Evolutionary conservation across 2,113 vertebrate genomes (phyloP).

Genomic region (Pholis gunnellus): DNA sequence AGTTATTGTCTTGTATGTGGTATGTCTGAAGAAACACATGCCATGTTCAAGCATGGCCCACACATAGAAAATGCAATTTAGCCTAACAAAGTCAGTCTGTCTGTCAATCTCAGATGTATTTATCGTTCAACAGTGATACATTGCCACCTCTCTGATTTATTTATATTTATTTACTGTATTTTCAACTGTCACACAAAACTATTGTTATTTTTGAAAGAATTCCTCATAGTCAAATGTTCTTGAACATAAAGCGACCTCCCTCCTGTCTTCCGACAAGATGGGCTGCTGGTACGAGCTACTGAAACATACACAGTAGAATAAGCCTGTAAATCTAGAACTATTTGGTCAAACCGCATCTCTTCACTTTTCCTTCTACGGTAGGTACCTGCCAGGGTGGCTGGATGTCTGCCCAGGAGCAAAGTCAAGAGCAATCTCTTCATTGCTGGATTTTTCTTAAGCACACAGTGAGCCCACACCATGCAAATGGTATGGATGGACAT

Average conservation of each 20-base stretch:
- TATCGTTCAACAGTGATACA: slow-evolving; percentile 12
- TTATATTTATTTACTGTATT: neutral
- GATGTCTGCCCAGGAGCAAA: slow-evolving; percentile 41
- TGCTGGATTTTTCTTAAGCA: slow-evolving; percentile 27
- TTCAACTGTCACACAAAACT: neutral
- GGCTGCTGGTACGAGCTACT: slow-evolving; percentile 6
- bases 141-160: neutral
- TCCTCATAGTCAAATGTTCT: neutral
- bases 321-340: neutral
- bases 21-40: neutral
- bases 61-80: neutral
- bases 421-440: slow-evolving; percentile 29
- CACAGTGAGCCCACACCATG: slow-evolving; percentile 23
- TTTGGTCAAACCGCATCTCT: slow-evolving; percentile 15
- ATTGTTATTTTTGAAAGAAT: neutral
- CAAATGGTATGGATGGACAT: slow-evolving; percentile 36
- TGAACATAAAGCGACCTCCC: slow-evolving; percentile 10
- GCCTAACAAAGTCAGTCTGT: neutral
- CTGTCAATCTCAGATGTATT: neutral
- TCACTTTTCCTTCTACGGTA: slow-evolving; percentile 9
- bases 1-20: neutral
- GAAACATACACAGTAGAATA: slow-evolving; percentile 15
- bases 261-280: neutral
- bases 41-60: neutral
- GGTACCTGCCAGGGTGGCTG: slow-evolving; percentile 24